Conservation (phyloP, 2,797 vertebrate species). For the Oryzias dopingdopingensis region DNA sequence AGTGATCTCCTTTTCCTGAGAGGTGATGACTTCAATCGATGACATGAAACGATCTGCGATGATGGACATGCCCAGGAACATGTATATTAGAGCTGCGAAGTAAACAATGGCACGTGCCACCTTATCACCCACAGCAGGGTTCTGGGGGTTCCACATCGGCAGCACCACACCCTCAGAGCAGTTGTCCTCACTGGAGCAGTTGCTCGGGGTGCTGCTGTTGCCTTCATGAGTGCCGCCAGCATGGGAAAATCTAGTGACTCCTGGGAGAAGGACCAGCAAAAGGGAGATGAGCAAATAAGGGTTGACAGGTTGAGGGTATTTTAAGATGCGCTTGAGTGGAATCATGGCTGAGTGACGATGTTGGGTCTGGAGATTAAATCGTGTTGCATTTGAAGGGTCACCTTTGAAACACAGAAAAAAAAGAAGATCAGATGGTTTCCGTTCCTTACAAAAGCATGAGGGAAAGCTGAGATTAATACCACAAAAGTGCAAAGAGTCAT, state of each 20-base stretch:
- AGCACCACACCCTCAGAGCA: conserved; percentile 83
- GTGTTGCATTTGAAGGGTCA: conserved; percentile 36
- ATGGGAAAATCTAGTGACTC: conserved; percentile 64
- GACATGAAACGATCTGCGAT: conserved; percentile 90
- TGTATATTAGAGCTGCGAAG: conserved; percentile 87
- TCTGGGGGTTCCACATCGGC: conserved; percentile 85
- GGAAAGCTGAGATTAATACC: conserved; percentile 18
- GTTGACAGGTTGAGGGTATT: conserved; percentile 36
- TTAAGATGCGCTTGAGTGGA: conserved; percentile 43
- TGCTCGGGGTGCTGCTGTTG: conserved; percentile 34
- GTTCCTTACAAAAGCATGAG: conserved; percentile 14
- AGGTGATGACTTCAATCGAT: conserved; percentile 88
- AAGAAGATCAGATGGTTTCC: conserved; percentile 1
- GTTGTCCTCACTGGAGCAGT: conserved; percentile 76
- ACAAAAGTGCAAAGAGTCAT: conserved; percentile 21
- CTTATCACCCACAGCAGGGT: conserved; percentile 85
- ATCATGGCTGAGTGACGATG: conserved; percentile 54
- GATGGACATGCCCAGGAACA: conserved; percentile 90
- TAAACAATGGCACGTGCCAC: conserved; percentile 87
- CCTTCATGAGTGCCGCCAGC: conserved; percentile 56
- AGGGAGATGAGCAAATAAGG: conserved; percentile 56
- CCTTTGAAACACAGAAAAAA: conserved; percentile 32
- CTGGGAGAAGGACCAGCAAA: conserved; percentile 71
- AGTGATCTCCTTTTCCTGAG: conserved; percentile 86
- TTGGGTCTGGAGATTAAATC: conserved; percentile 19